Base-by-base conservation (phyloP, 2,888 invertebrate genomes). In the Acleris cristana region DNA sequence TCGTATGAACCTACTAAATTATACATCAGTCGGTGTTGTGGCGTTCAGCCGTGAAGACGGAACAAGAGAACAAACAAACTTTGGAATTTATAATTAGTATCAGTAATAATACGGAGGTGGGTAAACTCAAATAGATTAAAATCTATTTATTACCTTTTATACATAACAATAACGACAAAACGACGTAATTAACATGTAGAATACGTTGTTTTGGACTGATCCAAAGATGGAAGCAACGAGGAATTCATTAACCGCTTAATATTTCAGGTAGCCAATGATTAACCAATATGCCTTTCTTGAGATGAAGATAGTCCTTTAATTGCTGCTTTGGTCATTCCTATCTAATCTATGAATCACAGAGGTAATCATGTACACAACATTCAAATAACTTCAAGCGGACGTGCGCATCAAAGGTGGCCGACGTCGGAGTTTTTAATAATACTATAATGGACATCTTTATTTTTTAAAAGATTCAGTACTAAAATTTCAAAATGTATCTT, bases 281-380 rank as follows among this genome's bases (percentile, higher is more conserved):
- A 70, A 61, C 70, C 70, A 68, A 70, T 71, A 77, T 78, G 79
- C 76, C 79, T 78, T 78, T 76, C 72, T 54, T 79, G 80, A 81
- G 80, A 83, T 83, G 69, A 69, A 73, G 84, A 85, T 83, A 84
- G 79, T 73, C 78, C 57, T 72, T 71, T 67, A 73, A 74, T 76
- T 70, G 71, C 76, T 73, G 68, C 73, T 84, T 82, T 79, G 80
- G 80, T 73, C 74, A 79, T 76, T 78, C 76, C 18, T 58, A 67
- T 67, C 67, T 58, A 23, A 67, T 63, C 67, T 40, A 52, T 14
- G 19, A 53, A 67, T 67, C 67, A 49, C 57, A 18, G 45, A 30
- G 53, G 48, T 26, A 58, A 58, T 58, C 58, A 26, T 57, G 51
- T 64, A 56, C 49, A 56, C 52, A 52, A 58, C 67, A 49, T 62